Evolutionary conservation across 1,140 invertebrate species (phyloP).

Genomic region (Atta cephalotes): DNA sequence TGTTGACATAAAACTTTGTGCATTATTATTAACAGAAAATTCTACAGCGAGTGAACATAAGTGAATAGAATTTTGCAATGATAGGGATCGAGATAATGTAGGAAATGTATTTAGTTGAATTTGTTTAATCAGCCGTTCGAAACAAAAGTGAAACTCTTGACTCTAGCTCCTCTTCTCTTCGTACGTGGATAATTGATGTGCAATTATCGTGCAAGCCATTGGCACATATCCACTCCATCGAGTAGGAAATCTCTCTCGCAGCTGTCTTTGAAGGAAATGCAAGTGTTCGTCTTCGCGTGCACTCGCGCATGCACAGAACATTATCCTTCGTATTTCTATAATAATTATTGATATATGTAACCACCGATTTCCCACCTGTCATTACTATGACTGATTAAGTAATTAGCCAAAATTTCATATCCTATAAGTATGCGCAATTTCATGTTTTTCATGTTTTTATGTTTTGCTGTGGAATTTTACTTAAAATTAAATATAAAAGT

Average conservation of each 20-base stretch:
- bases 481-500: neutral
- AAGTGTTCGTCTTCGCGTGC: neutral
- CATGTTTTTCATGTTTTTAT: neutral
- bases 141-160: slow-evolving; percentile 74
- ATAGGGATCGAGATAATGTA: slow-evolving; percentile 4
- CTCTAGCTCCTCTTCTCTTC: slow-evolving; percentile 47
- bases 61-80: neutral
- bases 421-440: neutral
- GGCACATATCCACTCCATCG: slow-evolving; percentile 63
- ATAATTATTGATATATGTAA: slow-evolving; percentile 62
- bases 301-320: slow-evolving; percentile 6
- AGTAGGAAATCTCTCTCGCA: slow-evolving; percentile 52
- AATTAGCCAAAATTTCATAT: slow-evolving; percentile 19
- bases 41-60: neutral
- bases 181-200: slow-evolving; percentile 70
- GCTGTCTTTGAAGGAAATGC: slow-evolving; percentile 16
- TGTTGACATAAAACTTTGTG: neutral
- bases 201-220: slow-evolving; percentile 76
- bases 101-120: slow-evolving; percentile 51
- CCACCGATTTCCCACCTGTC: neutral
- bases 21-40: neutral
- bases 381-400: slow-evolving; percentile 5
- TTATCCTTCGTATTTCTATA: slow-evolving; percentile 56
- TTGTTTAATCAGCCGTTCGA: slow-evolving; percentile 71
- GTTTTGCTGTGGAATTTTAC: neutral